These are phyloP conservation scores for Lymantria monacha DNA, from an alignment of 2,888 invertebrate species.

Conservation along the genomic window DNA sequence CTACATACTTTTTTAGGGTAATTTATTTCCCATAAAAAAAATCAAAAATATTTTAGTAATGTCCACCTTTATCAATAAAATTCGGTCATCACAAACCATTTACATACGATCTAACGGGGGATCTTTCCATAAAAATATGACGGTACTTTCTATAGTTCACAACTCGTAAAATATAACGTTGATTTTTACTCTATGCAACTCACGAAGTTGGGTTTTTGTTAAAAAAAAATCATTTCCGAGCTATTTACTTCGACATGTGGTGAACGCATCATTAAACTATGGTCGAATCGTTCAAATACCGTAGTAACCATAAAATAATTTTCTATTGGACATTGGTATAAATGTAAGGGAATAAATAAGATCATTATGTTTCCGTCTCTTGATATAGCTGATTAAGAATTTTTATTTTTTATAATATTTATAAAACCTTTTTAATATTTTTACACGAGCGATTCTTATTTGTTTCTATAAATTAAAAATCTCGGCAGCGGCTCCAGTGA, in stretches of 20 bases:
- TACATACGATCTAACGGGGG: neutral
- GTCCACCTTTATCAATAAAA: neutral
- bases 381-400: too few relatives aligned
- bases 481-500: too few relatives aligned
- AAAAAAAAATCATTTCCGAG: constrained; percentile 37
- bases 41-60: neutral
- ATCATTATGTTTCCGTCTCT: too few relatives aligned
- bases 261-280: constrained; percentile 25
- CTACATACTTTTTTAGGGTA: too few relatives aligned
- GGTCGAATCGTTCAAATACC: constrained; percentile 21
- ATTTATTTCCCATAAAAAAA: too few relatives aligned
- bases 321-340: constrained; percentile 23
- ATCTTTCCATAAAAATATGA: constrained; percentile 11
- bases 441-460: too few relatives aligned
- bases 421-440: too few relatives aligned
- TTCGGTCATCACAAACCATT: neutral
- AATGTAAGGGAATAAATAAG: neutral
- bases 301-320: constrained; percentile 26
- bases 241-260: constrained; percentile 36
- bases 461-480: too few relatives aligned
- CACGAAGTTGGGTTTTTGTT: constrained; percentile 13
- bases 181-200: constrained; percentile 42
- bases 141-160: constrained; percentile 11
- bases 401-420: too few relatives aligned
- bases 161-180: constrained; percentile 28